A percentile compares a stretch with the other conserved stretches of the same genome.
Conservation (phyloP, 2,113 vertebrate genomes). For the Cyprinodon tularosa region DNA sequence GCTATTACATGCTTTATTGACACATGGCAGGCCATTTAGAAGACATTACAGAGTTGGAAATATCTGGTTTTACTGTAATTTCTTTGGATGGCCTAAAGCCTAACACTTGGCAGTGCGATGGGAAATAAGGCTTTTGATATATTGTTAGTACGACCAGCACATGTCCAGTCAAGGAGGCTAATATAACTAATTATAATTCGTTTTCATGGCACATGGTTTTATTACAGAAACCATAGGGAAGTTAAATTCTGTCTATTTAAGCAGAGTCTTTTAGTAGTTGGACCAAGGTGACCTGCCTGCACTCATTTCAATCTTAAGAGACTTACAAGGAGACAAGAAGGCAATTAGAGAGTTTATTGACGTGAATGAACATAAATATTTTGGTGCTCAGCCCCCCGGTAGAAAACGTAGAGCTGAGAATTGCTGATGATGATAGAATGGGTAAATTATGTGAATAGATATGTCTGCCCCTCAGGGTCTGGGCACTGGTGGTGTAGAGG, state of each 20-base stretch:
- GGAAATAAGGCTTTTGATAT: neutral
- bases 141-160: conserved; percentile 7
- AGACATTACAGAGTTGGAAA: conserved; percentile 18
- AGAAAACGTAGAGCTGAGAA: too few relatives aligned
- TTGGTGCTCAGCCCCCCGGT: too few relatives aligned
- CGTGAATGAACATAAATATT: too few relatives aligned
- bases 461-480: too few relatives aligned
- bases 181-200: neutral
- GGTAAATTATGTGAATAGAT: too few relatives aligned
- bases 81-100: conserved; percentile 27
- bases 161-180: neutral
- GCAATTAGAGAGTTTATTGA: too few relatives aligned
- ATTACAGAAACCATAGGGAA: neutral
- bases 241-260: neutral
- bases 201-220: neutral
- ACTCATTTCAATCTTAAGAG: neutral
- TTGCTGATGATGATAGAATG: too few relatives aligned
- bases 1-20: conserved; percentile 26
- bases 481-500: too few relatives aligned
- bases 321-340: too few relatives aligned
- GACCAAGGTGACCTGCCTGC: neutral
- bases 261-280: neutral
- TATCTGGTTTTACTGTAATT: conserved; percentile 53
- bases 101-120: conserved; percentile 15
- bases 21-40: conserved; percentile 26